Conservation (phyloP, 2,888 invertebrate species). For the Rhingia rostrata region DNA sequence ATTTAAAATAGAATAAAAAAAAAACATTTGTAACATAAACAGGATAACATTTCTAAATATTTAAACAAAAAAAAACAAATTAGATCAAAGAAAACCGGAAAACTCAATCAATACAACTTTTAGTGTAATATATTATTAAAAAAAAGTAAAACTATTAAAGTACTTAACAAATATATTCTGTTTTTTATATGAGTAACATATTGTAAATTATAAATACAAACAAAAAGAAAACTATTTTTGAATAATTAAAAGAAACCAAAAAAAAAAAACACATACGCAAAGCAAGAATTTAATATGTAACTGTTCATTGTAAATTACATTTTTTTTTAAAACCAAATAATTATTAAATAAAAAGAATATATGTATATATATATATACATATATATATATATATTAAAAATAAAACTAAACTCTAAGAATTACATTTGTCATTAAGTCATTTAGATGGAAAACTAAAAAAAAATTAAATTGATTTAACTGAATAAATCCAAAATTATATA, state of each 20-base stretch:
- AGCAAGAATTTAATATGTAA: constrained; percentile 67
- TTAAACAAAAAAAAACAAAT: constrained; percentile 22
- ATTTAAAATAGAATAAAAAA: constrained; percentile 36
- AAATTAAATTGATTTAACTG: constrained; percentile 43
- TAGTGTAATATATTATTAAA: constrained; percentile 50
- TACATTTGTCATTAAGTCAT: constrained; percentile 65
- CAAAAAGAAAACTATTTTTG: constrained; percentile 53
- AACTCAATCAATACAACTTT: constrained; percentile 62
- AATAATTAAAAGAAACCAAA: constrained; percentile 55
- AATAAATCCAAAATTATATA: constrained; percentile 29
- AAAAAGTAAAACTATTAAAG: constrained; percentile 13
- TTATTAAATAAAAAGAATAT: constrained; percentile 18
- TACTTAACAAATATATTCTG: constrained; percentile 9
- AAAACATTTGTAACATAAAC: constrained; percentile 53
- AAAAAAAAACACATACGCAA: constrained; percentile 46
- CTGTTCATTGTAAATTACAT: constrained; percentile 67
- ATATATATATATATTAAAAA: background rate
- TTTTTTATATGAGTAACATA: constrained; percentile 38
- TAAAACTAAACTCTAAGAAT: constrained; percentile 46
- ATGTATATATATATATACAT: too few species aligned
- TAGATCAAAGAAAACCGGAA: constrained; percentile 52
- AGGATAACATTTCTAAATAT: constrained; percentile 34
- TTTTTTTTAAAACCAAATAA: constrained; percentile 30
- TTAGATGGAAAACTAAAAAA: constrained; percentile 26
- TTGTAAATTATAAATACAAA: constrained; percentile 59